phyloP scores from a whole-genome alignment of 2,113 vertebrate genomes.

The Salminus brasiliensis region DNA sequence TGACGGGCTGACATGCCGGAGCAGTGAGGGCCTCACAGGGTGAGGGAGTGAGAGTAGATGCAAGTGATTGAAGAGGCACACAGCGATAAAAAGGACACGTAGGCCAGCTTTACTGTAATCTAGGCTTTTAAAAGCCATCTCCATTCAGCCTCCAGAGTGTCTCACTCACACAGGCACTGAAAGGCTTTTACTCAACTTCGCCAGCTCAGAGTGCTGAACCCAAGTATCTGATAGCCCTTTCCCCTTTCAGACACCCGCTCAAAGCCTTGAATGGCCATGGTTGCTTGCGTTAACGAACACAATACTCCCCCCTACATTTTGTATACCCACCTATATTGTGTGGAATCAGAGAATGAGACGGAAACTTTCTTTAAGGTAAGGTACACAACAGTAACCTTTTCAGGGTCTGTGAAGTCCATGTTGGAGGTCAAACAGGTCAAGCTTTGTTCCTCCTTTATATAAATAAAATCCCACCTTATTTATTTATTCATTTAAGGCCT shows the following conservation, averaged over 20 bases:
- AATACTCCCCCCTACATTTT: constrained; percentile 35
- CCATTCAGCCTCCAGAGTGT: constrained; percentile 57
- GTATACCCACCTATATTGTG: constrained; percentile 47
- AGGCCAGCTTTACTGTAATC: constrained; percentile 67
- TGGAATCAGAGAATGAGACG: constrained; percentile 31
- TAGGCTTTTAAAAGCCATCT: constrained; percentile 70
- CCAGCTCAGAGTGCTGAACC: constrained; percentile 62
- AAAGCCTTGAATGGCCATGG: constrained; percentile 59
- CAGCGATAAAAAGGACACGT: constrained; percentile 63
- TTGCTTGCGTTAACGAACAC: constrained; percentile 49
- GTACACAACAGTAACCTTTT: constrained; percentile 25
- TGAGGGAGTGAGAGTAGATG: constrained; percentile 52
- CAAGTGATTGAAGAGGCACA: constrained; percentile 62
- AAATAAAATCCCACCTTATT: neutral
- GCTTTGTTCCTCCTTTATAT: neutral
- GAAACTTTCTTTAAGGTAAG: constrained; percentile 43
- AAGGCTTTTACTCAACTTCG: constrained; percentile 64
- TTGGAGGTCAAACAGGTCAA: neutral
- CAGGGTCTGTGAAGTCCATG: neutral
- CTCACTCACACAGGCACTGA: constrained; percentile 59
- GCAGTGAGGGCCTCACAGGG: constrained; percentile 60
- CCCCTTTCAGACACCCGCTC: constrained; percentile 72
- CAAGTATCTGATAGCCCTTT: constrained; percentile 77
- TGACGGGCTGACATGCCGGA: constrained; percentile 66
- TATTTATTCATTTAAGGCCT: neutral